A percentile compares a stretch with the other conserved stretches of the same genome.
Conservation (phyloP, 2,113 vertebrate genomes). For the Fulmarus glacialis region DNA sequence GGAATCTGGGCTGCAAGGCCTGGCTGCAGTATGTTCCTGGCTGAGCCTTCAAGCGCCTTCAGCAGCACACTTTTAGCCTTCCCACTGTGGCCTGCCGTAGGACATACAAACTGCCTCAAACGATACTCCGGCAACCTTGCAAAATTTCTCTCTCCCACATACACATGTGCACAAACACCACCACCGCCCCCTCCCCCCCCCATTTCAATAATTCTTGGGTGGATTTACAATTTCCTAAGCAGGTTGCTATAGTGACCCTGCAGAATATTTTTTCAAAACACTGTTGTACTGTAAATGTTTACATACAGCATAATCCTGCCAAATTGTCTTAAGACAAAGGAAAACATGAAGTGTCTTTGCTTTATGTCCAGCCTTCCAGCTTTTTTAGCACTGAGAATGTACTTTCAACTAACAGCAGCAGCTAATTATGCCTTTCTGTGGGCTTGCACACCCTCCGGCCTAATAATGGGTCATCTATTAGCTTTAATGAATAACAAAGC, state of each 20-base stretch:
- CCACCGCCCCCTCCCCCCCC: no score
- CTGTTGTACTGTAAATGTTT: constrained; percentile 63
- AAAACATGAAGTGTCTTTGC: constrained; percentile 32
- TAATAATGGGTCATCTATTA: constrained; percentile 65
- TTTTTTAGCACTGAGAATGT: not conserved
- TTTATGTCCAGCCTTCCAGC: not conserved
- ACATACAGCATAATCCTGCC: constrained; percentile 49
- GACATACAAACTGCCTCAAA: not conserved
- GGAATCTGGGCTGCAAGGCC: not conserved
- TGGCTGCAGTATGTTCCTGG: fast-evolving
- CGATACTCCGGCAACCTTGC: not conserved
- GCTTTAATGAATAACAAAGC: constrained; percentile 61
- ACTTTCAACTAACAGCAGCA: not conserved
- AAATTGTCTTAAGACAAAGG: constrained; percentile 58
- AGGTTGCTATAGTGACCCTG: constrained; percentile 58
- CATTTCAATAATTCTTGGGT: not conserved
- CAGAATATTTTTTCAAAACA: constrained; percentile 50
- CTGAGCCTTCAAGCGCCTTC: not conserved
- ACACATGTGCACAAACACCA: not conserved
- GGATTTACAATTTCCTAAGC: constrained; percentile 42
- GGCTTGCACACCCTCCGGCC: not conserved
- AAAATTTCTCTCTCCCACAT: not conserved
- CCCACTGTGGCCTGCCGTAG: fast-evolving
- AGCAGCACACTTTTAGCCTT: not conserved
- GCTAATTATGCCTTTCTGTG: not conserved